A percentile compares a stretch with the other conserved stretches of the same genome.
phyloP scores from a whole-genome alignment of 2,113 vertebrate genomes.

The Coturnix japonica region DNA sequence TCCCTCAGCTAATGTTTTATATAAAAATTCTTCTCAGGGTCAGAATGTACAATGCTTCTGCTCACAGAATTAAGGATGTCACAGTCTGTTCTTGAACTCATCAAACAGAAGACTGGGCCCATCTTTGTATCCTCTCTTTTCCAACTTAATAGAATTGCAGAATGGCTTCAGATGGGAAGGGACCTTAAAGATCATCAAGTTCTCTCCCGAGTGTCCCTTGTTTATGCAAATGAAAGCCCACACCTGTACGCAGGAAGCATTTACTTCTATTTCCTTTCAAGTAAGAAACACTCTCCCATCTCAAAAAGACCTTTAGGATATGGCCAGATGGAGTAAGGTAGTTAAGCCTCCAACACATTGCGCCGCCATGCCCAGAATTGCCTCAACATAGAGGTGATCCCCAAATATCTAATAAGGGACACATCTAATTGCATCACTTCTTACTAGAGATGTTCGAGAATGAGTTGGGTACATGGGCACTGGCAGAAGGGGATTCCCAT shows the following conservation, averaged over 20 bases:
- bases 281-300: background rate
- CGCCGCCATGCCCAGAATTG: background rate
- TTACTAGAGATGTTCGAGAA: background rate
- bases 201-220: background rate
- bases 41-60: background rate
- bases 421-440: background rate
- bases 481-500: background rate
- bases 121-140: background rate
- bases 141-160: background rate
- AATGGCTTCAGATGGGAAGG: no score
- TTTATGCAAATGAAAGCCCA: background rate
- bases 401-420: background rate
- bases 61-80: background rate
- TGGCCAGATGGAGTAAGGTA: background rate
- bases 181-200: no score
- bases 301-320: background rate
- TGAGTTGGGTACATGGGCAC: background rate
- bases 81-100: background rate
- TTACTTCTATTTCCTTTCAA: background rate
- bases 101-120: background rate
- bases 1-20: background rate
- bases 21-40: background rate
- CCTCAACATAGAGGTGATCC: fast-evolving
- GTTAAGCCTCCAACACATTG: background rate
- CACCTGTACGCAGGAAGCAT: background rate